Evolutionary conservation across 1,140 invertebrate species (phyloP), one percentile per base, ranked within the genome.

Genomic region (Radopholus similis): DNA sequence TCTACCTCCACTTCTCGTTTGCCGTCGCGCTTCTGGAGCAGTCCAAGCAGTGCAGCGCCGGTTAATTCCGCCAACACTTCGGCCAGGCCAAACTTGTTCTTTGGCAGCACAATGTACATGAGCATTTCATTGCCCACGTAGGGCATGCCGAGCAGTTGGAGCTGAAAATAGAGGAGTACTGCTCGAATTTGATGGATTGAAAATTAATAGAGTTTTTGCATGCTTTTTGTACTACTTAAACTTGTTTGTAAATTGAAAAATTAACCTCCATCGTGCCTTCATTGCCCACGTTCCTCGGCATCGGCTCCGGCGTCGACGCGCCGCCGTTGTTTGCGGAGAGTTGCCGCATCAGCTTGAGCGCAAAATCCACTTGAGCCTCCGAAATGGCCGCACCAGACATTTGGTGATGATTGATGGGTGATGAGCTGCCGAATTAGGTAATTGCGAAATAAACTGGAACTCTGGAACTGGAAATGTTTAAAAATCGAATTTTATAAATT

Each of bases 71-170:
- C 34, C 30, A 71, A 15, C 34, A 71, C 8, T 21, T 42, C 38
- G 11, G 42, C 37, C 3, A 71, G 30, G n/a, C 65, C 70, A 51
- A 23, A 70, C 11, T 58, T 40, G 15, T 71, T 35, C 44, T 64
- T 54, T 23, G 70, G 70, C 26, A 71, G 37, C 1, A 71, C 0
- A 4, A 71, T 26, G 18, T 35, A 26, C 70, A 70, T 70, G 21
- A 23, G 28, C 11, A 71, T 35, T 23, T 64, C 58, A 26, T 59
- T 13, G 4, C 49, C 34, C 5, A 42, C 1, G 63, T 64, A 71
- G 13, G 58, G 18, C 42, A 71, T 38, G 44, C 49, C 53, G n/a
- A 71, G 23, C 18, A 63, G 11, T 64, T 71, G 56, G 6, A 51
- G 53, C 49, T 66, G 5, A 37, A 42, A 18, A 59, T 47, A n/a